Percentiles rank a stretch among this genome's conserved stretches.
These are phyloP conservation scores for Parthenolecanium corni DNA, from an alignment of 2,888 invertebrate genomes.

Conservation along the genomic window DNA sequence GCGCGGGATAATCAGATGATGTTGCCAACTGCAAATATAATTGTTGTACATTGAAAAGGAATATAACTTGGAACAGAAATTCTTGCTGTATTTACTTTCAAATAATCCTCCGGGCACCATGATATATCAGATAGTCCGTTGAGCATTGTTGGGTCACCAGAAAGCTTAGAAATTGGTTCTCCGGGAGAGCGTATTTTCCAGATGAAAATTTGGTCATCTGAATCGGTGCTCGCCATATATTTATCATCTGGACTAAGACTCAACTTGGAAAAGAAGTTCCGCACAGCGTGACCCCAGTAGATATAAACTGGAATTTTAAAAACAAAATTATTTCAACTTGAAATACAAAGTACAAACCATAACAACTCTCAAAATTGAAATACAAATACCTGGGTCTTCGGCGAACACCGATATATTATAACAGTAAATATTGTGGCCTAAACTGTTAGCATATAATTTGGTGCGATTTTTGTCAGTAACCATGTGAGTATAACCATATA, in stretches of 20 bases:
- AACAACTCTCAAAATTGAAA: not conserved
- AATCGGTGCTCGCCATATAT: slow-evolving; percentile 79
- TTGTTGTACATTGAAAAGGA: not conserved
- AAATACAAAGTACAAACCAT: slow-evolving; percentile 26
- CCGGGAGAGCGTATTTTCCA: slow-evolving; percentile 51
- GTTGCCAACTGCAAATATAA: slow-evolving; percentile 10
- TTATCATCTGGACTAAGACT: slow-evolving; percentile 66
- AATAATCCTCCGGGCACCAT: slow-evolving; percentile 14
- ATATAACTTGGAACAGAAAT: too few species aligned
- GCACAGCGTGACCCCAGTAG: slow-evolving; percentile 58
- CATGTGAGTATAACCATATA: slow-evolving; percentile 65
- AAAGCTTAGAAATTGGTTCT: slow-evolving; percentile 44
- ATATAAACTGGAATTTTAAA: slow-evolving; percentile 37
- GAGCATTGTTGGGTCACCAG: not conserved
- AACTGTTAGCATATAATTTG: slow-evolving; percentile 71
- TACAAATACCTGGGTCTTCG: slow-evolving; percentile 46
- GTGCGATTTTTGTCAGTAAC: slow-evolving; percentile 56
- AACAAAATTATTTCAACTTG: slow-evolving; percentile 18
- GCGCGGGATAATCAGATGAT: slow-evolving; percentile 13
- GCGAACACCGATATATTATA: slow-evolving; percentile 64
- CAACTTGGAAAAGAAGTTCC: slow-evolving; percentile 74
- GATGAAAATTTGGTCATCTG: slow-evolving; percentile 72
- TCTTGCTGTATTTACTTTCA: not conserved
- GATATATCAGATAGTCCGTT: slow-evolving; percentile 14
- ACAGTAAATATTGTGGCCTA: slow-evolving; percentile 74